Conservation (phyloP, 2,888 invertebrate genomes). For the Germaria angustata region DNA sequence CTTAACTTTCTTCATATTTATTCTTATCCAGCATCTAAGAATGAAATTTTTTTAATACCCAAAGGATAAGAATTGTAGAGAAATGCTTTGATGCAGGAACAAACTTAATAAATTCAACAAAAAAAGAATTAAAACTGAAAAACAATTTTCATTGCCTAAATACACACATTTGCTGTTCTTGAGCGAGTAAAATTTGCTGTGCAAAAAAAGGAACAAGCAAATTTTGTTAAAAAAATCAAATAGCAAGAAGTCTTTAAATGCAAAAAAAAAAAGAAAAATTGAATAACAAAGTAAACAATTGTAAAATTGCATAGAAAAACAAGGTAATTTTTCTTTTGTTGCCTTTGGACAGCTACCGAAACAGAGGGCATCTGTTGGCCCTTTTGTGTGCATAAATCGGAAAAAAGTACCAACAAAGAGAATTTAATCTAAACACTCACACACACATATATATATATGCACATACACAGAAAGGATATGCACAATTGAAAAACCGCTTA, state of each 20-base stretch:
- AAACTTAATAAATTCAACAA: slow-evolving; percentile 43
- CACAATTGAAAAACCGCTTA: slow-evolving; percentile 54
- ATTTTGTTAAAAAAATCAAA: slow-evolving; percentile 42
- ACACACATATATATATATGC: too few relatives aligned
- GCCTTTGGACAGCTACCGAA: slow-evolving; percentile 49
- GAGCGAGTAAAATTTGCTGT: slow-evolving; percentile 45
- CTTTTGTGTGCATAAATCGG: slow-evolving; percentile 44
- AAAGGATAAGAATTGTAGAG: slow-evolving; percentile 59
- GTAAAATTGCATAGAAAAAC: slow-evolving; percentile 59
- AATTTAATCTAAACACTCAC: background rate
- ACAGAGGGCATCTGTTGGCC: slow-evolving; percentile 61
- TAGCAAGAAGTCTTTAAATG: slow-evolving; percentile 42
- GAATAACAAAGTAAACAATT: slow-evolving; percentile 61
- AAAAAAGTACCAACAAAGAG: background rate
- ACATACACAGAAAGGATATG: slow-evolving; percentile 48
- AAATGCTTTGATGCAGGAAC: slow-evolving; percentile 56
- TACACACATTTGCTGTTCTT: slow-evolving; percentile 40
- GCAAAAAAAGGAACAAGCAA: slow-evolving; percentile 33
- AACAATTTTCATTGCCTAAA: slow-evolving; percentile 61
- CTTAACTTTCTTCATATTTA: slow-evolving; percentile 1
- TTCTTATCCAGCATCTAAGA: slow-evolving; percentile 48
- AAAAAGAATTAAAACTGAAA: slow-evolving; percentile 4
- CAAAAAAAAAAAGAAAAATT: slow-evolving; percentile 39
- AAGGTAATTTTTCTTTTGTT: slow-evolving; percentile 56
- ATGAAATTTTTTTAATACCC: slow-evolving; percentile 66